A percentile compares a stretch with the other conserved stretches of the same genome.
Conservation (phyloP, 2,113 vertebrate genomes). For the Dicaeum eximium region DNA sequence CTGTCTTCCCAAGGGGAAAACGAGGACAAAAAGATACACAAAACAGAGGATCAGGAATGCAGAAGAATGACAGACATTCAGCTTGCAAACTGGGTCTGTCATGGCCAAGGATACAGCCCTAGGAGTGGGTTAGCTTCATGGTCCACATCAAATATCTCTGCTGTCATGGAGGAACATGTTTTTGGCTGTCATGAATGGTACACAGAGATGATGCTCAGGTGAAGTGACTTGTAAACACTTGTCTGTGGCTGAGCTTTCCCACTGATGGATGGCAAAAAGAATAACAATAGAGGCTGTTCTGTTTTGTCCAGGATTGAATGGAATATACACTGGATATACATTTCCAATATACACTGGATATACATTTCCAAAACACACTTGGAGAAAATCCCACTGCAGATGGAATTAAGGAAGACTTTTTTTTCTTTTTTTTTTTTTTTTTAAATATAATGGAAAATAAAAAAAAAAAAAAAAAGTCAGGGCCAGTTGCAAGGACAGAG, state of each 20-base stretch:
- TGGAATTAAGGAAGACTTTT: not conserved
- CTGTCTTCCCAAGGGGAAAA: not conserved
- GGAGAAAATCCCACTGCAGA: not conserved
- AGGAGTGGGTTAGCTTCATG: not conserved
- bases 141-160: not conserved
- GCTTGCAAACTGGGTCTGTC: not conserved
- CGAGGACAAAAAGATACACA: not conserved
- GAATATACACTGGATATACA: not conserved
- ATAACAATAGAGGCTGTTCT: not conserved
- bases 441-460: too few relatives aligned
- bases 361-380: not conserved
- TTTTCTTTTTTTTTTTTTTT: too few relatives aligned
- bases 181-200: not conserved
- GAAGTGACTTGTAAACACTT: constrained; percentile 1
- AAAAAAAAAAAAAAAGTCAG: not conserved
- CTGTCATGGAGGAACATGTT: not conserved
- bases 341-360: not conserved
- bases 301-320: rapidly evolving
- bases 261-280: not conserved
- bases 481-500: rapidly evolving
- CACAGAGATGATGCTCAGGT: not conserved
- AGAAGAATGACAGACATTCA: not conserved
- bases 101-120: not conserved
- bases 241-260: not conserved
- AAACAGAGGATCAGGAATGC: not conserved